A percentile compares a stretch with the other conserved stretches of the same genome.
Conservation (phyloP, 2,888 invertebrate genomes). For the Idaea straminata region DNA sequence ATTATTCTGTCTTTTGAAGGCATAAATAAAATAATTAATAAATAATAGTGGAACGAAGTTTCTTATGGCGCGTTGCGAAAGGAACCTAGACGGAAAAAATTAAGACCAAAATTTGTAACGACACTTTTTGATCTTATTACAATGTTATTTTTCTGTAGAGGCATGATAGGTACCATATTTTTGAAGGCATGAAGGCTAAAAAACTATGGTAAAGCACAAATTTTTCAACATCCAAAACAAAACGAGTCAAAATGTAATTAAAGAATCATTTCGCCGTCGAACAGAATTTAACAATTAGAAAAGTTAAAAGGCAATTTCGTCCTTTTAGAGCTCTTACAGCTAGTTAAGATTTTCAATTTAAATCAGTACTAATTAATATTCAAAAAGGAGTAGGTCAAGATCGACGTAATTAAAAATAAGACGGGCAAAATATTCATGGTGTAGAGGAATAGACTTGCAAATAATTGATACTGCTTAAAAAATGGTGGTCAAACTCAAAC, state of each 20-base stretch:
- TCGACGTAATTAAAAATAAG: constrained; percentile 21
- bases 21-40: too few species aligned
- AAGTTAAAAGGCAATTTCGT: constrained; percentile 21
- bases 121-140: too few species aligned
- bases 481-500: too few species aligned
- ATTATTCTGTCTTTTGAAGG: too few species aligned
- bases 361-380: constrained; percentile 23
- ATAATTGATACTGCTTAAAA: background rate
- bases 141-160: too few species aligned
- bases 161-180: too few species aligned
- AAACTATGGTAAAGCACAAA: background rate
- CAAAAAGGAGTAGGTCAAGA: constrained; percentile 21
- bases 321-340: constrained; percentile 10
- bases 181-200: too few species aligned
- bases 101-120: too few species aligned
- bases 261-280: background rate
- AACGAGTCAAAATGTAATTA: constrained; percentile 1
- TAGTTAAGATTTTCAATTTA: constrained; percentile 22
- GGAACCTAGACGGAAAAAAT: too few species aligned
- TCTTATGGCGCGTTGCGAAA: too few species aligned
- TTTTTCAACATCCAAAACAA: background rate
- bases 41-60: too few species aligned
- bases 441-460: background rate
- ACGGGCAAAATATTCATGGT: background rate
- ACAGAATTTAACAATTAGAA: constrained; percentile 12